Evolutionary conservation across 2,888 invertebrate genomes (phyloP).

Genomic region (Epistrophella euchroma): DNA sequence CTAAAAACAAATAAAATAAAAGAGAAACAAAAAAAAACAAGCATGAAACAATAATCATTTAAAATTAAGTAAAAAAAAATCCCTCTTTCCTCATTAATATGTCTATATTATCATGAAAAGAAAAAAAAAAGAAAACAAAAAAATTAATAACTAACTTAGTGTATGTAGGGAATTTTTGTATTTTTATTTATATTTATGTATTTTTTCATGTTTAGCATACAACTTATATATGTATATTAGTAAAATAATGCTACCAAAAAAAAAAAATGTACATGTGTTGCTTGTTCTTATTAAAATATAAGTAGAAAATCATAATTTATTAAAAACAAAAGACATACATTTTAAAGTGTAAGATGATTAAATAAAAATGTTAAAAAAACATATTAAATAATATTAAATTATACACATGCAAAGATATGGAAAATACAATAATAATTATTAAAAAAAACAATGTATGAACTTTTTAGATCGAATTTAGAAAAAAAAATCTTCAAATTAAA

Average conservation of each 20-base stretch:
- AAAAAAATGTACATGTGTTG: conserved; percentile 55
- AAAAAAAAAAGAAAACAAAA: conserved; percentile 30
- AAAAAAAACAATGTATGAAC: conserved; percentile 38
- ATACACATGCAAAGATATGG: neutral
- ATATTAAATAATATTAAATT: conserved; percentile 1
- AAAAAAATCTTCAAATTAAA: conserved; percentile 26
- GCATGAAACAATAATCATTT: conserved; percentile 42
- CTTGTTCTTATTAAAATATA: conserved; percentile 45
- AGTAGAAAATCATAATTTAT: conserved; percentile 71
- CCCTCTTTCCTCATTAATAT: conserved; percentile 41
- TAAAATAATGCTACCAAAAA: conserved; percentile 37
- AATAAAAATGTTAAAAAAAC: conserved; percentile 17
- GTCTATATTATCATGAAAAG: conserved; percentile 52
- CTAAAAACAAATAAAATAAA: conserved; percentile 1
- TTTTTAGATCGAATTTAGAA: conserved; percentile 64
- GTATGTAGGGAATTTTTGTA: conserved; percentile 65
- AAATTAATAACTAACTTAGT: conserved; percentile 1
- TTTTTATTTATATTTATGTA: conserved; percentile 43
- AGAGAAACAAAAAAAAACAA: neutral
- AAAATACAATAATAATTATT: conserved; percentile 60
- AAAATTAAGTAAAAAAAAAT: conserved; percentile 7
- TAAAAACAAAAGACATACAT: conserved; percentile 25
- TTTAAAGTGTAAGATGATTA: conserved; percentile 16
- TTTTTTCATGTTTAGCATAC: conserved; percentile 40
- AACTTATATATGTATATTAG: conserved; percentile 27